These are phyloP conservation scores for Neoitamus cyanurus DNA, from an alignment of 2,888 invertebrate genomes.

Conservation along the genomic window DNA sequence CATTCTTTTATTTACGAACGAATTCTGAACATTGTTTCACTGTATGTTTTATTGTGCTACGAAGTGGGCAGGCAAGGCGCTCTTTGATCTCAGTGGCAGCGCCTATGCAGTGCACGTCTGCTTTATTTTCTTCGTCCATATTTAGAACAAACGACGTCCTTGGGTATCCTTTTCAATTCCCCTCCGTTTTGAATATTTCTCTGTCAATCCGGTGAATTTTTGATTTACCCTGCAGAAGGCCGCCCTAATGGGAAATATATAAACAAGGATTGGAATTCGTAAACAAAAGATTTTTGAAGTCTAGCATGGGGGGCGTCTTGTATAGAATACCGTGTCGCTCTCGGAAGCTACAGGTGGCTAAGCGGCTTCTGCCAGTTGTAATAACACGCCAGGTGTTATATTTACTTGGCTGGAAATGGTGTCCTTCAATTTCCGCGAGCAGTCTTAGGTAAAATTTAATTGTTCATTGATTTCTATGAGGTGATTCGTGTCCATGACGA, in stretches of 20 bases:
- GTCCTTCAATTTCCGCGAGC: background rate
- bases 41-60: background rate
- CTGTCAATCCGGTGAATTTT: background rate
- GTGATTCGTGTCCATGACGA: background rate
- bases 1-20: background rate
- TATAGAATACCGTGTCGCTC: background rate
- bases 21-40: background rate
- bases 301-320: background rate
- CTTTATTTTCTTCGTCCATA: background rate
- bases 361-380: background rate
- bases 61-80: background rate
- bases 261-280: background rate
- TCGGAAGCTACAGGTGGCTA: background rate
- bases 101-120: background rate
- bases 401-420: background rate
- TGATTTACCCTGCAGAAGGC: background rate
- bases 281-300: background rate
- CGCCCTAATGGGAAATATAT: background rate
- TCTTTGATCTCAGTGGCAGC: background rate
- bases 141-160: background rate
- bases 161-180: background rate
- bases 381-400: background rate
- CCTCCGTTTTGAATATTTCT: background rate
- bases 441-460: background rate
- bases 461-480: background rate